Base-by-base conservation (phyloP, 2,888 invertebrate genomes). In the Slavum lentiscoides region DNA sequence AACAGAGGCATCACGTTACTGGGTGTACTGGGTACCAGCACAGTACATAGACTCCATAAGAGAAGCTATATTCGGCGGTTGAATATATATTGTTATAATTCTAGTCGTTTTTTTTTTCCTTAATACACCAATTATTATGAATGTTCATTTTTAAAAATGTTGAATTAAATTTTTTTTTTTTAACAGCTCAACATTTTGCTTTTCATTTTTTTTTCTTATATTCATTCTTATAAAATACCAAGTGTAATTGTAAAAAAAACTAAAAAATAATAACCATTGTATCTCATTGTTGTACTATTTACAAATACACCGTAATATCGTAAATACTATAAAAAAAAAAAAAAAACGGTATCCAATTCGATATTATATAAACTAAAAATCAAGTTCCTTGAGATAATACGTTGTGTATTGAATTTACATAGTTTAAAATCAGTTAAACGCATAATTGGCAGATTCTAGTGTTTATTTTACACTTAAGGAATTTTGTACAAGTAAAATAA, bases 21-120 rank as follows among this genome's bases (percentile, higher is more conserved):
- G 95, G 94, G 91, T 96, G 83, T 96, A 96, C 88, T 96, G 96
- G 96, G 95, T 96, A 68, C 96, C 96, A 15, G 94, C 94, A 72
- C 94, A 94, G 86, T 96, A 94, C 86, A 90, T 95, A 76, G 93
- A 94, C 85, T 94, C 95, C 84, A 95, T 96, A 85, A 96, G 95
- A 88, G 94, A 95, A 86, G 93, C 95, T 82, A 92, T 96, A 82
- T 90, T 95, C 73, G 95, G 95, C 82, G 76, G 76, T 55, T 70
- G 17, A 80, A 55, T 13, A 0, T 17, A 19, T 76, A 53, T 53
- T 80, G 69, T 80, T 80, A 19, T 55, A 39, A 70, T 58, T 80
- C 77, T 80, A 80, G 77, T 80, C 77, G 64, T 70, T 70, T 77
- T 70, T 77, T n/a, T n/a, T 69, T 62, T 72, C 70, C 53, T 43